Conservation (phyloP, 2,888 invertebrate genomes). For the Phanerotoma sp. region DNA sequence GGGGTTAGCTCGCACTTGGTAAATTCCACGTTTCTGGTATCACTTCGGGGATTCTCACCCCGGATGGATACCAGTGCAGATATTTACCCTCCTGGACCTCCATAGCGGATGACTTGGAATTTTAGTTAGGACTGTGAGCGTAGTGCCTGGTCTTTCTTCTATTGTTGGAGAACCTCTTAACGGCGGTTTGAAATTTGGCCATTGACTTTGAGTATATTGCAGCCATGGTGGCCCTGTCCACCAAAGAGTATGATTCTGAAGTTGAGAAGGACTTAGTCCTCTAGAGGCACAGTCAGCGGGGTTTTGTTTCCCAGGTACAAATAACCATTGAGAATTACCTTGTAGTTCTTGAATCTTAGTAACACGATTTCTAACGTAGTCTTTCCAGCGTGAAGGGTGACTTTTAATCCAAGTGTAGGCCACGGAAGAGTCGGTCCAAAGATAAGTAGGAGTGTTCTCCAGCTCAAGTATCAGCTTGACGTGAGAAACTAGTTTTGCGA, state of each 20-base stretch:
- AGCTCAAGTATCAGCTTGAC: slow-evolving; percentile 1
- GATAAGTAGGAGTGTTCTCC: neutral
- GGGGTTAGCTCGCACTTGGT: too few relatives aligned
- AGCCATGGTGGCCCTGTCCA: too few relatives aligned
- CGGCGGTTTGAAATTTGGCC: too few relatives aligned
- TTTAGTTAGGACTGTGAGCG: too few relatives aligned
- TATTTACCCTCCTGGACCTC: neutral
- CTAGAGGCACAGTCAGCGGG: too few relatives aligned
- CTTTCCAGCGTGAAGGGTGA: slow-evolving; percentile 36
- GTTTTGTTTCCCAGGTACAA: too few relatives aligned
- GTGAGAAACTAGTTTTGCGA: slow-evolving; percentile 11
- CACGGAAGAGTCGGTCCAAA: slow-evolving; percentile 38
- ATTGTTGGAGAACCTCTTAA: neutral
- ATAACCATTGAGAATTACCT: slow-evolving; percentile 19
- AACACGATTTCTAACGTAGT: slow-evolving; percentile 38
- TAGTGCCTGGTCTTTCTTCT: neutral
- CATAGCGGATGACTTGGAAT: neutral
- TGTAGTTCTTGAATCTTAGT: slow-evolving; percentile 34
- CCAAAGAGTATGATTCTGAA: too few relatives aligned
- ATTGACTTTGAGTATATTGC: too few relatives aligned
- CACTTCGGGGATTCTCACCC: too few relatives aligned
- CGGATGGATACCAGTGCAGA: too few relatives aligned
- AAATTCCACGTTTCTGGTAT: too few relatives aligned
- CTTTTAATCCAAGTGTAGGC: slow-evolving; percentile 34
- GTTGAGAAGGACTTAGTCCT: slow-evolving; percentile 21